These are phyloP conservation scores for Dolichotis patagonum DNA, from an alignment of 2,113 vertebrate species.

Conservation along the genomic window DNA sequence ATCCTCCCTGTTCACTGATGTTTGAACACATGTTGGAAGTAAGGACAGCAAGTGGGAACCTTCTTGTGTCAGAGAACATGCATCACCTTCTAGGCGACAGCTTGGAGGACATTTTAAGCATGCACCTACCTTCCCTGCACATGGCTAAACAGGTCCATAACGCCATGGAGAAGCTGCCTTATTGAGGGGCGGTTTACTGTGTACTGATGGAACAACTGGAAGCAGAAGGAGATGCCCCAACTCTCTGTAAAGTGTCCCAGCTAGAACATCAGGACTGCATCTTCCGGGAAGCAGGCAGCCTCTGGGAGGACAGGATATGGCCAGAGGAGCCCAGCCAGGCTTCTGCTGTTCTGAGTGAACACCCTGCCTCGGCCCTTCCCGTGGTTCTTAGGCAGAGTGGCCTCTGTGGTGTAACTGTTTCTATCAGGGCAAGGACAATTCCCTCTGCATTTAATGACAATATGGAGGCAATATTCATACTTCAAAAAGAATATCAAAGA, in stretches of 20 bases:
- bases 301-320: background rate
- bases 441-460: background rate
- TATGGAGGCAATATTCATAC: background rate
- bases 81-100: conserved; percentile 44
- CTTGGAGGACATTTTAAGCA: conserved; percentile 10
- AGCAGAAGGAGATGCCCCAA: background rate
- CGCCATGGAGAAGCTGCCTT: background rate
- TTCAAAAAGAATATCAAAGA: conserved; percentile 15
- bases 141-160: background rate
- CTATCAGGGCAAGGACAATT: background rate
- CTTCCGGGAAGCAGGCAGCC: background rate
- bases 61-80: conserved; percentile 30
- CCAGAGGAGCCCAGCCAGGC: rapidly evolving
- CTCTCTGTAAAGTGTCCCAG: background rate
- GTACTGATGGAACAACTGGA: background rate
- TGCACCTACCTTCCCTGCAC: background rate
- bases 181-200: background rate
- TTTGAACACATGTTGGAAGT: conserved; percentile 43
- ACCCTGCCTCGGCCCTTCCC: background rate
- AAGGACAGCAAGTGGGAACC: conserved; percentile 51
- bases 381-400: background rate
- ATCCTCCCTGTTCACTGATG: background rate
- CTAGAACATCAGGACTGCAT: background rate
- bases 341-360: background rate
- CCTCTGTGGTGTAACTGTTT: background rate